Conservation (phyloP, 2,888 invertebrate species). For the Hirtodrosophila histrioides region DNA sequence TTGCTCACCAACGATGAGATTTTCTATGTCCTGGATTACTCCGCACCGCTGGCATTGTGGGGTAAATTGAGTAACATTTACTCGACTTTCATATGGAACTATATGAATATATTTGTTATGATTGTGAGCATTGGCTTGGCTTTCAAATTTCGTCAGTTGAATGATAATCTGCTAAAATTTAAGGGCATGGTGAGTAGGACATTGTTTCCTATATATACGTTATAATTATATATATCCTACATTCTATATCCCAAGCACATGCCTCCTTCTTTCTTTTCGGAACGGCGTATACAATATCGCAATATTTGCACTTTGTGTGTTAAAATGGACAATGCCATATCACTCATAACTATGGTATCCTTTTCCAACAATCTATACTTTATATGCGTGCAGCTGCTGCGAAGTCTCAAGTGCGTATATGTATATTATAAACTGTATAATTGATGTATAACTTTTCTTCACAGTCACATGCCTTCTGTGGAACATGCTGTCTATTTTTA, state of each 20-base stretch:
- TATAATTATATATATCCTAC: neutral
- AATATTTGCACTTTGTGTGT: constrained; percentile 85
- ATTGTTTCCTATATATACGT: neutral
- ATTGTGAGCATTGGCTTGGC: constrained; percentile 89
- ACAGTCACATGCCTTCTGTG: constrained; percentile 82
- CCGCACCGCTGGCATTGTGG: constrained; percentile 67
- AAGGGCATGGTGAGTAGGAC: constrained; percentile 85
- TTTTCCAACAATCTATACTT: constrained; percentile 87
- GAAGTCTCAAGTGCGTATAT: constrained; percentile 84
- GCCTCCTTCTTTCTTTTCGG: constrained; percentile 85
- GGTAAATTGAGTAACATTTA: constrained; percentile 85
- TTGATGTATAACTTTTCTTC: neutral
- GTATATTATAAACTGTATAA: neutral
- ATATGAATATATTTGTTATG: constrained; percentile 90
- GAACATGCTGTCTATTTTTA: constrained; percentile 86
- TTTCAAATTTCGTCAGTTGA: constrained; percentile 88
- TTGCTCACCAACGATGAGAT: constrained; percentile 70
- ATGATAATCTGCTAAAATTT: constrained; percentile 85
- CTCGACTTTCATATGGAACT: constrained; percentile 90
- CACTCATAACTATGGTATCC: constrained; percentile 85
- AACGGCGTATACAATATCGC: constrained; percentile 85
- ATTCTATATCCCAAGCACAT: constrained; percentile 65
- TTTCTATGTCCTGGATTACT: constrained; percentile 74
- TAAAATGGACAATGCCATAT: constrained; percentile 85
- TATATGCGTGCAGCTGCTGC: constrained; percentile 86